These are phyloP conservation scores for Trichoplusia ni DNA, from an alignment of 1,140 invertebrate genomes.

Conservation along the genomic window DNA sequence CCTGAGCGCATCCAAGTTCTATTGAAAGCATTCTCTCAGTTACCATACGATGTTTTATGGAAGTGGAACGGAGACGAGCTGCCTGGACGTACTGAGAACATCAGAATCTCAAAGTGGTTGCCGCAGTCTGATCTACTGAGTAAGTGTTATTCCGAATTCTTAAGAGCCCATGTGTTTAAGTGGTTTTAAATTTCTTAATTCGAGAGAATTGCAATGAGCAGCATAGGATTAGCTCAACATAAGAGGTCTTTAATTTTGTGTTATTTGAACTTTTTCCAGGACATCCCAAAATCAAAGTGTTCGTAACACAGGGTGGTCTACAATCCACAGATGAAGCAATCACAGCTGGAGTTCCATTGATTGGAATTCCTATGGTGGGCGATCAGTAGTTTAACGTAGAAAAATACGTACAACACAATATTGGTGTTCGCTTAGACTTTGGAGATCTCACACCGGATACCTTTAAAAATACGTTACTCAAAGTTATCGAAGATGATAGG, in stretches of 20 bases:
- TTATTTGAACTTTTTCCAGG: neutral
- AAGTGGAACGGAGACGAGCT: conserved; percentile 1
- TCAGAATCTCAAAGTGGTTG: conserved; percentile 1
- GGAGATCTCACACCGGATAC: neutral
- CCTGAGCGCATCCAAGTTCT: neutral
- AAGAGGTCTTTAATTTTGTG: neutral
- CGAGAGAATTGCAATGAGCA: too few relatives aligned
- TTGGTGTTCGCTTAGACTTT: neutral
- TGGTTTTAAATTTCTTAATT: too few relatives aligned
- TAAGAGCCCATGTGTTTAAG: too few relatives aligned
- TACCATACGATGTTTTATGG: neutral
- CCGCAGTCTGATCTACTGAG: conserved; percentile 1
- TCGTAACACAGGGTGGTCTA: neutral
- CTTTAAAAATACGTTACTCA: neutral
- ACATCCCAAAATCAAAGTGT: neutral
- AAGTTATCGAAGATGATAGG: neutral
- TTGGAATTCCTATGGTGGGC: neutral
- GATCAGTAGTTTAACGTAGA: neutral
- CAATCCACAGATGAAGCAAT: neutral
- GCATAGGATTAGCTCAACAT: too few relatives aligned
- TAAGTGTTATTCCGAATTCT: neutral
- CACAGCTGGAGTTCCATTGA: neutral
- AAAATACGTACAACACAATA: neutral
- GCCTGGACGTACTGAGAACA: neutral
- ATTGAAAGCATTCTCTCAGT: neutral